Evolutionary conservation across 2,113 vertebrate genomes (phyloP).

Genomic region (Pao palembangensis): DNA sequence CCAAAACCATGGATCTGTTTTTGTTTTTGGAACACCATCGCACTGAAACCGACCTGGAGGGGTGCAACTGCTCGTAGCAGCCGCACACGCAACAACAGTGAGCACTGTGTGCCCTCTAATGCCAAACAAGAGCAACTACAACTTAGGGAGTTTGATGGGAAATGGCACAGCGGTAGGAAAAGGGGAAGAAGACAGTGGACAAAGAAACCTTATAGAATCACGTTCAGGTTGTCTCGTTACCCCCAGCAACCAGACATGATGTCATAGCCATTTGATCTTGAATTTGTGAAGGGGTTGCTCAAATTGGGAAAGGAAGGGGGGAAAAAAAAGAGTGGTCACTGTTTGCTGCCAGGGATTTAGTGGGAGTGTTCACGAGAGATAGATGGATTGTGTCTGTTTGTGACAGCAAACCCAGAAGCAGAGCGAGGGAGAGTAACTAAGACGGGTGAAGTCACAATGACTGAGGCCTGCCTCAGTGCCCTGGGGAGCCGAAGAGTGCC

Average conservation of each 20-base stretch:
- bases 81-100: slow-evolving; percentile 2
- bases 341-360: slow-evolving; percentile 80
- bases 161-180: slow-evolving; percentile 14
- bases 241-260: slow-evolving; percentile 90
- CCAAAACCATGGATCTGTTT: background rate
- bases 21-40: too few species aligned
- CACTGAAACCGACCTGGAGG: background rate
- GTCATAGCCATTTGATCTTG: slow-evolving; percentile 89
- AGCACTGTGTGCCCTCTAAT: slow-evolving; percentile 69
- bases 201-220: slow-evolving; percentile 76
- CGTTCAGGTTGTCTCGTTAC: slow-evolving; percentile 87
- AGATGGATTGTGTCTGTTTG: slow-evolving; percentile 52
- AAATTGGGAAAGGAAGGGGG: slow-evolving; percentile 58
- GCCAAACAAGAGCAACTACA: slow-evolving; percentile 31
- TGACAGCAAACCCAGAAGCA: slow-evolving; percentile 10
- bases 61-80: too few species aligned
- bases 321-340: slow-evolving; percentile 79
- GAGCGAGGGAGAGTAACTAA: slow-evolving; percentile 45
- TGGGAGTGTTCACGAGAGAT: slow-evolving; percentile 57
- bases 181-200: slow-evolving; percentile 22
- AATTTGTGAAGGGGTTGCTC: slow-evolving; percentile 78
- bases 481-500: slow-evolving; percentile 54
- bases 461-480: slow-evolving; percentile 53
- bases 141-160: slow-evolving; percentile 5
- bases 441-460: slow-evolving; percentile 65